phyloP scores from a whole-genome alignment of 2,113 vertebrate genomes.

The Stomatorhinus ivindoensis region DNA sequence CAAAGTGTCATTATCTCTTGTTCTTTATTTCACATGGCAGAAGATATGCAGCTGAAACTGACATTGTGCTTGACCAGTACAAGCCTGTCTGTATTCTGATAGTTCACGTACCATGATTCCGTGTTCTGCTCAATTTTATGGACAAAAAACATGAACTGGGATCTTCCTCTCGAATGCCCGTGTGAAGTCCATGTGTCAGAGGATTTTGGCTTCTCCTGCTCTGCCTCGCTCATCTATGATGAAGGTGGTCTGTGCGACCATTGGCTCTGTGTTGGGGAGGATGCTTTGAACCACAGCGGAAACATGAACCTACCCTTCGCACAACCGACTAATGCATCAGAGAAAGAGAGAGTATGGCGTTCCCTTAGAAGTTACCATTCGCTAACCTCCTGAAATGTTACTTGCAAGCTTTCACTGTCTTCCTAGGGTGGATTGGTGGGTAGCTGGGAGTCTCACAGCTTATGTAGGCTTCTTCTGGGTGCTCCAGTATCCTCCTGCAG shows the following conservation, averaged over 20 bases:
- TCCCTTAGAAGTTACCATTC: neutral
- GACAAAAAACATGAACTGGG: neutral
- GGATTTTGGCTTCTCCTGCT: neutral
- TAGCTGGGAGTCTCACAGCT: neutral
- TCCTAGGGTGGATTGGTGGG: neutral
- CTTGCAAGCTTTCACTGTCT: neutral
- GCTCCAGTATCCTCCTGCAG: neutral
- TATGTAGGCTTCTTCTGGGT: neutral
- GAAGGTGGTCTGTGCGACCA: neutral
- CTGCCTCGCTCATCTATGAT: neutral
- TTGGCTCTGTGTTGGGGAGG: neutral
- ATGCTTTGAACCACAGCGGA: neutral
- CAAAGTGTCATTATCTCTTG: neutral
- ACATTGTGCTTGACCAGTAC: neutral
- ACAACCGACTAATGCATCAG: neutral
- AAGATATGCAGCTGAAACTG: neutral
- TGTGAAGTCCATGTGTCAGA: neutral
- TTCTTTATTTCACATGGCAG: neutral
- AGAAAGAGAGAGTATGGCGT: neutral
- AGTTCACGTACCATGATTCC: neutral
- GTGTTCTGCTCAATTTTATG: neutral
- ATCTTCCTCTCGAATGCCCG: neutral
- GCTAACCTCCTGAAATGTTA: neutral
- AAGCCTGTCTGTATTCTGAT: neutral
- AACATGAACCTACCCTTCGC: neutral